A percentile compares a stretch with the other conserved stretches of the same genome.
Conservation (phyloP, 2,113 vertebrate species). For the Cryptotis parvus region DNA sequence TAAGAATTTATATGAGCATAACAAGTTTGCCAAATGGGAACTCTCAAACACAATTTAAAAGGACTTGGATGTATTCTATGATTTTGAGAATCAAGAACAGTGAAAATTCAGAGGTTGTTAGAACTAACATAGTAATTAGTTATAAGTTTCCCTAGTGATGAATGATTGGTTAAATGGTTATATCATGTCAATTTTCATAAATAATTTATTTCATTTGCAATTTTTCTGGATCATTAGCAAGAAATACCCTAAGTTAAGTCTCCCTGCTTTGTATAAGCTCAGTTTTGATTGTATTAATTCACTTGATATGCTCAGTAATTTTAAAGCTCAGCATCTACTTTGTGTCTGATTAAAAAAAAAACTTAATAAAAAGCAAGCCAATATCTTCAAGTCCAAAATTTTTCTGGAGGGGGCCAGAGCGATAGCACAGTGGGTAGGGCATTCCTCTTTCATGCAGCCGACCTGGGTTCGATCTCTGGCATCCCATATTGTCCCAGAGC, state of each 20-base stretch:
- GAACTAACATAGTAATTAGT: neutral
- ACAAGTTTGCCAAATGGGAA: neutral
- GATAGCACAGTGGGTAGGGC: too few relatives aligned
- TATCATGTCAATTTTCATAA: neutral
- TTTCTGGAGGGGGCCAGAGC: too few relatives aligned
- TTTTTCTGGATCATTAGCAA: neutral
- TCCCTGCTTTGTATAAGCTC: neutral
- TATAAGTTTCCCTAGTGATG: neutral
- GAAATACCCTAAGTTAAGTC: neutral
- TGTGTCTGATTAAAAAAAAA: slow-evolving; percentile 27
- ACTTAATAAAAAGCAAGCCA: neutral
- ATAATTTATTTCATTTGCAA: neutral
- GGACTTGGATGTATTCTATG: neutral
- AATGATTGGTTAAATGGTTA: neutral
- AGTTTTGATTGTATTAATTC: neutral
- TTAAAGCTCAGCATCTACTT: neutral
- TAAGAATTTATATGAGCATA: neutral
- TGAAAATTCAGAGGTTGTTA: neutral
- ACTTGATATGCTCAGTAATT: neutral
- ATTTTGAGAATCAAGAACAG: neutral
- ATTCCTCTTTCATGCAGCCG: too few relatives aligned
- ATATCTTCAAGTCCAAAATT: neutral
- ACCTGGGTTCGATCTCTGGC: too few relatives aligned
- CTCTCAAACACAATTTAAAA: neutral
- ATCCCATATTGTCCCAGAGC: too few relatives aligned